Evolutionary conservation across 2,888 invertebrate genomes (phyloP).

Genomic region (Eugnorisma glareosa): DNA sequence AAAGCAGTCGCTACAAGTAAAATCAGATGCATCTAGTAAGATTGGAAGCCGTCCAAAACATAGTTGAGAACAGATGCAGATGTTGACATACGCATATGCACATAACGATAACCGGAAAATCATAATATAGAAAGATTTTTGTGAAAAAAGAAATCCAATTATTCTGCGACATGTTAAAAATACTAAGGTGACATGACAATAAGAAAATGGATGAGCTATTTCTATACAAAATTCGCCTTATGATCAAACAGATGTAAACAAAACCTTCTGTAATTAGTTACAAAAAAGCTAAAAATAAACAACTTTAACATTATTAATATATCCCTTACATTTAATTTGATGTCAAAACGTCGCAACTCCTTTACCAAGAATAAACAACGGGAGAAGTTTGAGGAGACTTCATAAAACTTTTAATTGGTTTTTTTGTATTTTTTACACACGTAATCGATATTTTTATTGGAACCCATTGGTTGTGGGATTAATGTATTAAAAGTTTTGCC

Average conservation of each 20-base stretch:
- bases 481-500: conserved; percentile 68
- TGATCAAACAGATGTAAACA: conserved; percentile 1
- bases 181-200: neutral
- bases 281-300: conserved; percentile 18
- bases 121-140: no score
- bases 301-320: conserved; percentile 3
- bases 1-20: no score
- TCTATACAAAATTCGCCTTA: neutral
- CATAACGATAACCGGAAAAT: no score
- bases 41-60: no score
- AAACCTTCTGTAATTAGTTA: conserved; percentile 14
- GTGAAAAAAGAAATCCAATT: no score
- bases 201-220: neutral
- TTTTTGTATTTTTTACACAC: conserved; percentile 62
- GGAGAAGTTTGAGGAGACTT: conserved; percentile 69
- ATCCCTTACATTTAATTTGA: conserved; percentile 50
- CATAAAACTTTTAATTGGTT: conserved; percentile 76
- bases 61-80: no score
- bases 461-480: conserved; percentile 60
- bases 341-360: conserved; percentile 57
- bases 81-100: no score
- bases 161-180: no score
- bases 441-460: conserved; percentile 66
- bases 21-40: no score
- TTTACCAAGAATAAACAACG: conserved; percentile 63